These are phyloP conservation scores for Nothura maculosa DNA, from an alignment of 2,797 vertebrate species.

Conservation along the genomic window DNA sequence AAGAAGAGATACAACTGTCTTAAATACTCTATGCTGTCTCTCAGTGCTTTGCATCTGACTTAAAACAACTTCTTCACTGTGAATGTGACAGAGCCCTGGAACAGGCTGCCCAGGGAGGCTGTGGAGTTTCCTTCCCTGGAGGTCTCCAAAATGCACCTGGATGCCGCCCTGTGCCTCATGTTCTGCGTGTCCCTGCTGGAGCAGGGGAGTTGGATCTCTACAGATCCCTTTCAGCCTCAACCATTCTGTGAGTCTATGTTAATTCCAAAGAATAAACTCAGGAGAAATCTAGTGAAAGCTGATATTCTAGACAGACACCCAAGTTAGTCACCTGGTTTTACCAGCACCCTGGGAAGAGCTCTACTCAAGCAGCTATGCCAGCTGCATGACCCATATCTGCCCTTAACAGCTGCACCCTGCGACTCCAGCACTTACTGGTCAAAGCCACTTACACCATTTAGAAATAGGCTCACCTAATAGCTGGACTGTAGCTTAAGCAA, in stretches of 20 bases:
- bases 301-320: not conserved
- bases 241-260: too few relatives aligned
- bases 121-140: too few relatives aligned
- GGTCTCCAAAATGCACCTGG: too few relatives aligned
- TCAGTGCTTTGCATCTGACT: not conserved
- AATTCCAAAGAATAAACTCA: not conserved
- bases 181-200: too few relatives aligned
- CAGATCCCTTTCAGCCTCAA: too few relatives aligned
- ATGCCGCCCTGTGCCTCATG: too few relatives aligned
- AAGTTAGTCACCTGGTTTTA: not conserved
- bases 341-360: not conserved
- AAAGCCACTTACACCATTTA: not conserved
- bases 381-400: not conserved
- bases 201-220: too few relatives aligned
- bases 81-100: too few relatives aligned
- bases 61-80: not conserved
- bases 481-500: not conserved
- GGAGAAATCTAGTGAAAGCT: not conserved
- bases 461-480: not conserved
- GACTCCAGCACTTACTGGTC: not conserved
- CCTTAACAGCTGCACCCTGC: not conserved
- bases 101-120: too few relatives aligned
- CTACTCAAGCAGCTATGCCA: not conserved
- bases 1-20: not conserved
- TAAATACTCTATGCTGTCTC: not conserved